phyloP scores from a whole-genome alignment of 2,797 vertebrate genomes.

The Danio kyathit region DNA sequence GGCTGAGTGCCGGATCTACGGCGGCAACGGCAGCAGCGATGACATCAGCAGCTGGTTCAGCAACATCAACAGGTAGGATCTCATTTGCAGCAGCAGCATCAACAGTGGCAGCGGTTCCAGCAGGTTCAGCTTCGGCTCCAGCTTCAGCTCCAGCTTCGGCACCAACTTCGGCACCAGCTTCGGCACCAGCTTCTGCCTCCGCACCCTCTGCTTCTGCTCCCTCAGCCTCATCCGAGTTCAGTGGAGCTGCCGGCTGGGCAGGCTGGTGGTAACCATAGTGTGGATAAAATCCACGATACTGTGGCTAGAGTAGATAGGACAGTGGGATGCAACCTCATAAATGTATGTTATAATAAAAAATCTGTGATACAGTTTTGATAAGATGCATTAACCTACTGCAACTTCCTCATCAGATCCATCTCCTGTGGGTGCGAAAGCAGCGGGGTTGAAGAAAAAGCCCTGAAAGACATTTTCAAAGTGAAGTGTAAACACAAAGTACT shows the following conservation, averaged over 20 bases:
- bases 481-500: not conserved
- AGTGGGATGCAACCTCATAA: not conserved
- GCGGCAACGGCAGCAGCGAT: conserved; percentile 14
- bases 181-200: conserved; percentile 50
- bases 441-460: conserved; percentile 32
- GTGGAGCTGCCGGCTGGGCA: conserved; percentile 59
- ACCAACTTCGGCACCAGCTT: not conserved
- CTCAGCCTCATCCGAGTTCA: conserved; percentile 78
- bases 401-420: conserved; percentile 75
- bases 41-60: conserved; percentile 22
- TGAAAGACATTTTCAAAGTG: conserved; percentile 12
- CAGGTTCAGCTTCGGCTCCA: conserved; percentile 15
- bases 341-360: not conserved
- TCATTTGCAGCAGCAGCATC: not conserved
- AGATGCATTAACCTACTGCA: conserved; percentile 62
- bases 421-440: conserved; percentile 40
- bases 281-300: conserved; percentile 52
- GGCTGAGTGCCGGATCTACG: conserved; percentile 24
- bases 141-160: conserved; percentile 21
- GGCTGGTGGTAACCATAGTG: conserved; percentile 6
- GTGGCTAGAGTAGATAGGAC: not conserved
- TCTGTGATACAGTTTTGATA: not conserved
- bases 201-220: conserved; percentile 63
- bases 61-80: conserved; percentile 14
- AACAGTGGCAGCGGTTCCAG: conserved; percentile 12